Evolutionary conservation across 1,140 invertebrate genomes (phyloP), one percentile per base, ranked within the genome.

Genomic region (Drosophila fuyamai): DNA sequence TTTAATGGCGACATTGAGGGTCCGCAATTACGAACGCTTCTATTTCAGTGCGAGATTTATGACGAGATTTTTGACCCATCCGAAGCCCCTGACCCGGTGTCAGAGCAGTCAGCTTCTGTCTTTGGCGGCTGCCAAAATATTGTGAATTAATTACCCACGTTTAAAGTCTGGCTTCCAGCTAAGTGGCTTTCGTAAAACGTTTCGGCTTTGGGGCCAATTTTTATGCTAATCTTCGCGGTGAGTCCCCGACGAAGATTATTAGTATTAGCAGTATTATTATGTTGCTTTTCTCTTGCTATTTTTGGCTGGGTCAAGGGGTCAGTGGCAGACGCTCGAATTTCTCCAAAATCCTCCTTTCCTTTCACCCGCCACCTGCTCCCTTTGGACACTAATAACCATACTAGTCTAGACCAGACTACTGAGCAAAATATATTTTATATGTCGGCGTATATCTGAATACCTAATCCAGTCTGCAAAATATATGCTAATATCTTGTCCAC

Each of bases 151-250:
- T 75, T 75, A 63, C 23, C 44, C 7, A 3, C 7, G 16, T 29
- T 71, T 71, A 56, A 71, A 70, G 65, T 70, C 35, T 48, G 67
- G 36, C 67, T 57, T 58, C 51, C 67, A 71, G 67, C 67, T 68
- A 68, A 68, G 60, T 68, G 67, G 51, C 67, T 71, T 71, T 71
- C 73, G 61, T 47, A 72, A 76, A 76, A 57, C 71, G 71, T 23
- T 75, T 65, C 38, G 38, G 23, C 71, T 56, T 16, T 36, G 50
- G 50, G 46, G 53, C 54, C 61, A 76, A 76, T 76, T 74, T 66
- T 43, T 82, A 86, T 88, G 79, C 36, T 88, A 86, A 86, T 82
- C 62, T 41, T 5, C 16, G 36, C 54, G 76, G 81, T 77, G 67
- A 80, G 72, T 84, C 81, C 81, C 81, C 81, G 59, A 7, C 48